A percentile compares a stretch with the other conserved stretches of the same genome.
Evolutionary conservation across 2,888 invertebrate genomes (phyloP).

Genomic region (Falcaria lacertinaria): DNA sequence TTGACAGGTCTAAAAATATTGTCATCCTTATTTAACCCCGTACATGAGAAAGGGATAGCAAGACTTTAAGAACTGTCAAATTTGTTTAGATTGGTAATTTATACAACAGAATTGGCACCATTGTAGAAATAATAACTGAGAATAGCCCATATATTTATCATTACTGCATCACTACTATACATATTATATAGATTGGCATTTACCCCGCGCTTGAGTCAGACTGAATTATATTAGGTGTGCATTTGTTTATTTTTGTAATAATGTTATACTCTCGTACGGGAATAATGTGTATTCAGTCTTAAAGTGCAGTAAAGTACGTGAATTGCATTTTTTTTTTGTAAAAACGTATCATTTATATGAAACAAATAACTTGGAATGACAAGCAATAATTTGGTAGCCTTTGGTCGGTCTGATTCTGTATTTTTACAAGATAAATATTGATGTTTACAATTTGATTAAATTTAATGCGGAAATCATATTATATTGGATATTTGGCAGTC

Average conservation of each 20-base stretch:
- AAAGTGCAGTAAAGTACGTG: constrained; percentile 11
- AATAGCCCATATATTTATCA: constrained; percentile 1
- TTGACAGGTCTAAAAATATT: no score
- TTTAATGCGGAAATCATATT: not conserved
- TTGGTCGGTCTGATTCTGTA: constrained; percentile 52
- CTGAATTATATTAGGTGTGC: constrained; percentile 1
- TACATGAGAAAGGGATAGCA: no score
- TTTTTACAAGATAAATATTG: constrained; percentile 17
- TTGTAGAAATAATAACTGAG: not conserved
- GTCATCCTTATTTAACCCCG: no score
- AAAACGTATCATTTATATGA: constrained; percentile 21
- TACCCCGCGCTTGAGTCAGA: constrained; percentile 1
- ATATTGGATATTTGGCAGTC: no score
- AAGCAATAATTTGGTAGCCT: constrained; percentile 68
- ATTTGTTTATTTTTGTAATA: not conserved
- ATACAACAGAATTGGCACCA: no score
- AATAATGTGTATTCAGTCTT: constrained; percentile 6
- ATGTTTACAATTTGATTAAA: constrained; percentile 8
- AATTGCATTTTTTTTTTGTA: constrained; percentile 22
- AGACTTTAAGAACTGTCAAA: no score
- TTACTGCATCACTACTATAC: constrained; percentile 3
- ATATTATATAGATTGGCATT: constrained; percentile 1
- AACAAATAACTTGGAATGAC: constrained; percentile 34
- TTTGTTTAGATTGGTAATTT: no score
- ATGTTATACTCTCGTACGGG: not conserved